These are phyloP conservation scores for Odontesthes bonariensis DNA, from an alignment of 2,113 vertebrate genomes.

Conservation along the genomic window DNA sequence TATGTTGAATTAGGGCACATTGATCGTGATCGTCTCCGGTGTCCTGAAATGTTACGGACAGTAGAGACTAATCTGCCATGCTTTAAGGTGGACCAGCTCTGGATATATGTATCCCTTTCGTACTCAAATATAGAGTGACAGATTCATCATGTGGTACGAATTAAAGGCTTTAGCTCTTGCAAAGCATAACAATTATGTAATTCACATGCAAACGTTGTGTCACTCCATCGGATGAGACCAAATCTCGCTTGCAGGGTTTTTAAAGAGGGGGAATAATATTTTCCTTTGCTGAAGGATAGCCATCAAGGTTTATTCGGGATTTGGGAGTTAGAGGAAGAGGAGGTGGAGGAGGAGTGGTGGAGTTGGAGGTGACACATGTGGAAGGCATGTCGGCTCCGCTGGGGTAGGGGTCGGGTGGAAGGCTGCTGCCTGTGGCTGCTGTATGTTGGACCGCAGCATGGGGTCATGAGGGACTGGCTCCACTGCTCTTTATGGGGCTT, in stretches of 20 bases:
- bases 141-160: slow-evolving; percentile 87
- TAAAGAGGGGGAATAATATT: slow-evolving; percentile 75
- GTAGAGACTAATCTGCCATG: slow-evolving; percentile 73
- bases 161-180: slow-evolving; percentile 86
- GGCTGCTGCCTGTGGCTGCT: slow-evolving; percentile 54
- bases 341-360: slow-evolving; percentile 17
- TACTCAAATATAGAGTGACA: slow-evolving; percentile 86
- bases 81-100: slow-evolving; percentile 82
- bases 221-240: slow-evolving; percentile 84
- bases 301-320: slow-evolving; percentile 66
- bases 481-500: slow-evolving; percentile 70
- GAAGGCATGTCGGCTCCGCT: slow-evolving; percentile 71
- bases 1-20: slow-evolving; percentile 4
- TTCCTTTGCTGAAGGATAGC: slow-evolving; percentile 74
- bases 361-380: slow-evolving; percentile 71
- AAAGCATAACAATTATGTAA: slow-evolving; percentile 91
- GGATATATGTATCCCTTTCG: slow-evolving; percentile 86
- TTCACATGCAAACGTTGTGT: slow-evolving; percentile 87
- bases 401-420: slow-evolving; percentile 51
- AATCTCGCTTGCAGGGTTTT: slow-evolving; percentile 74
- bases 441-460: slow-evolving; percentile 36
- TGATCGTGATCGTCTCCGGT: slow-evolving; percentile 3
- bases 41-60: slow-evolving; percentile 62
- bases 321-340: slow-evolving; percentile 33
- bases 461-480: slow-evolving; percentile 70